Evolutionary conservation across 2,797 vertebrate genomes (phyloP), one percentile per base, ranked within the genome.

Genomic region (Darevskia nairensis): DNA sequence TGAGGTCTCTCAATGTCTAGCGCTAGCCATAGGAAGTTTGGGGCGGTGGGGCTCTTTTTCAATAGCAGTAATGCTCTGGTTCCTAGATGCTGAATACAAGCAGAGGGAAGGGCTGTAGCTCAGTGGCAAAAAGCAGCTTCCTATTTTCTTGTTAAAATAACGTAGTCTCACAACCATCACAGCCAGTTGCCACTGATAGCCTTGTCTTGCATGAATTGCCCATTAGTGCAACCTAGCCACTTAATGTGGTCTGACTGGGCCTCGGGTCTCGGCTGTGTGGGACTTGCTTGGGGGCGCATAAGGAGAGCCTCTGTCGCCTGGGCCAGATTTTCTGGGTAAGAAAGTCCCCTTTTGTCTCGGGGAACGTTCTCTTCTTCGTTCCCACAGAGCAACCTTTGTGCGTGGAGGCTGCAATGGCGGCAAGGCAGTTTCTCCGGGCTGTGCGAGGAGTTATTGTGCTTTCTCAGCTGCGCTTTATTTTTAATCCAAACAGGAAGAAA

Each of bases 361-460:
- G 7, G 1, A 77, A 55, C 6, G 44, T 23, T 13, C 27, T 72
- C 29, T 35, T 55, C 21, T 27, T 74, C 3, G 3, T 10, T 2
- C 25, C 35, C 23, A 80, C 85, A 86, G 64, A 61, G 68, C 68
- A 59, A 9, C 85, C 46, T 23, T 74, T 86, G 78, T 86, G 66
- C 27, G 9, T 4, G 41, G 11, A 50, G 27, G n/a, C n/a, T 39
- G 76, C 32, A 6, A 41, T n/a, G 17, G 4, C 21, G 3, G 32
- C 46, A 61, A 61, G 44, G 35, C 85, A 0, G 27, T 44, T n/a
- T 81, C 29, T 44, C 8, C 27, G 1, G 78, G 50, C 32, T 21
- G 15, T 50, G 80, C 50, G 7, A 69, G 19, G 27, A 72, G 23
- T 4, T 15, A 41, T 10, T 50, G 2, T 10, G 21, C 25, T 71